Evolutionary conservation across 2,888 invertebrate genomes (phyloP).

Genomic region (Drosophila borborema): DNA sequence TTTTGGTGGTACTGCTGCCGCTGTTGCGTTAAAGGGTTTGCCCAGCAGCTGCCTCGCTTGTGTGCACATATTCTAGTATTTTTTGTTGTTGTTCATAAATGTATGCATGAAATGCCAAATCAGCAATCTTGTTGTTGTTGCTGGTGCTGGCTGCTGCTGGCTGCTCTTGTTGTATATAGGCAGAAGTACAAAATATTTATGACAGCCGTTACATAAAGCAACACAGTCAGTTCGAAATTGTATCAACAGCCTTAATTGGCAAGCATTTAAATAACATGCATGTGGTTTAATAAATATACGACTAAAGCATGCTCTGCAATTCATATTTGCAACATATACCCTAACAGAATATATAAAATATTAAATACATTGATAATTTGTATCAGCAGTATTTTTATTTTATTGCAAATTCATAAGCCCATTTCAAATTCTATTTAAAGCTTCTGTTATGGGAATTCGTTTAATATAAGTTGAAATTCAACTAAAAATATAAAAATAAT

Average conservation of each 20-base stretch:
- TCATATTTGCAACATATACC: too few relatives aligned
- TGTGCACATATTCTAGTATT: slow-evolving; percentile 13
- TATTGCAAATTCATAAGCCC: too few relatives aligned
- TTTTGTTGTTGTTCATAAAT: slow-evolving; percentile 12
- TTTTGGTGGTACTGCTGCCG: slow-evolving; percentile 26
- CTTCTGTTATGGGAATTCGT: too few relatives aligned
- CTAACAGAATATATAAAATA: too few relatives aligned
- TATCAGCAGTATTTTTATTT: too few relatives aligned
- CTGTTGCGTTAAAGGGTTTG: slow-evolving; percentile 46
- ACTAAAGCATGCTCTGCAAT: not conserved
- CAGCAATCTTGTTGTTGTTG: slow-evolving; percentile 10
- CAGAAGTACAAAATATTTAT: slow-evolving; percentile 25
- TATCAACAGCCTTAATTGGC: slow-evolving; percentile 20
- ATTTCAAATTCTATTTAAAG: too few relatives aligned
- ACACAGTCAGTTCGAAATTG: slow-evolving; percentile 10
- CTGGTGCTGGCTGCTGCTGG: not conserved
- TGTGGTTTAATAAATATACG: not conserved
- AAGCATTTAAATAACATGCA: slow-evolving; percentile 1
- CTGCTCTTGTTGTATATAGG: not conserved
- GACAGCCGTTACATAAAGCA: slow-evolving; percentile 20
- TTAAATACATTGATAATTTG: too few relatives aligned
- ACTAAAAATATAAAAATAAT: not conserved
- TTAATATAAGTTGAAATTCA: not conserved
- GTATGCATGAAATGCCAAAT: slow-evolving; percentile 35
- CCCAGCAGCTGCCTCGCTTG: slow-evolving; percentile 27